Evolutionary conservation across 2,797 vertebrate genomes (phyloP).

Genomic region (Pangasius djambal): DNA sequence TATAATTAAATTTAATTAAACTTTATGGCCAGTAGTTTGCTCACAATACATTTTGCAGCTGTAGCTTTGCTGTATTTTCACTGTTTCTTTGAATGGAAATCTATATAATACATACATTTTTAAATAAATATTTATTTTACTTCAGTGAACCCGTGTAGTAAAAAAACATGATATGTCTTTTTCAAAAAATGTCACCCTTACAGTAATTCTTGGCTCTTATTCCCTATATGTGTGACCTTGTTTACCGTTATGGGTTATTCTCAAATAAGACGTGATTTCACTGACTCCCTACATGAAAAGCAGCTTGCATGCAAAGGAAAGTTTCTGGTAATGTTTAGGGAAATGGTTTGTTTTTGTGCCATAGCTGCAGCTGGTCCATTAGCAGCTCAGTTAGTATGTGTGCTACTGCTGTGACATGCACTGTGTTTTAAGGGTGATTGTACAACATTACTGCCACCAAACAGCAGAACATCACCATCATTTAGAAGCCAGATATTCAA

Average conservation of each 20-base stretch:
- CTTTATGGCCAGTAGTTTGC: neutral
- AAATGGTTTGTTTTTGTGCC: slow-evolving; percentile 28
- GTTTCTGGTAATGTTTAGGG: neutral
- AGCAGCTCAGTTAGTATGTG: neutral
- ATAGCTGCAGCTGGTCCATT: slow-evolving; percentile 21
- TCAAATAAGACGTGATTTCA: neutral
- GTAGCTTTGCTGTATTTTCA: neutral
- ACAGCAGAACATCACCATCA: neutral
- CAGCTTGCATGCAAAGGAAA: slow-evolving; percentile 14
- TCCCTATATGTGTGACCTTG: neutral
- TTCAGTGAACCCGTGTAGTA: neutral
- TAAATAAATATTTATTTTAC: neutral
- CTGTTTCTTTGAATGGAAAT: neutral
- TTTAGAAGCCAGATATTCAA: slow-evolving; percentile 11
- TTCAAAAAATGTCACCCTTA: neutral
- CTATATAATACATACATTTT: neutral
- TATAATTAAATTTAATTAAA: slow-evolving; percentile 13
- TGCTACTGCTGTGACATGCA: slow-evolving; percentile 6
- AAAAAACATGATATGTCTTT: neutral
- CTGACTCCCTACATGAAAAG: neutral
- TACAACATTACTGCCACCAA: neutral
- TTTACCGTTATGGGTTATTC: neutral
- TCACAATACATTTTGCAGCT: neutral
- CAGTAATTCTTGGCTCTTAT: neutral
- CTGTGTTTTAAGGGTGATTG: slow-evolving; percentile 21